A percentile compares a stretch with the other conserved stretches of the same genome.
Evolutionary conservation across 2,888 invertebrate species (phyloP).

Genomic region (Noctua janthe): DNA sequence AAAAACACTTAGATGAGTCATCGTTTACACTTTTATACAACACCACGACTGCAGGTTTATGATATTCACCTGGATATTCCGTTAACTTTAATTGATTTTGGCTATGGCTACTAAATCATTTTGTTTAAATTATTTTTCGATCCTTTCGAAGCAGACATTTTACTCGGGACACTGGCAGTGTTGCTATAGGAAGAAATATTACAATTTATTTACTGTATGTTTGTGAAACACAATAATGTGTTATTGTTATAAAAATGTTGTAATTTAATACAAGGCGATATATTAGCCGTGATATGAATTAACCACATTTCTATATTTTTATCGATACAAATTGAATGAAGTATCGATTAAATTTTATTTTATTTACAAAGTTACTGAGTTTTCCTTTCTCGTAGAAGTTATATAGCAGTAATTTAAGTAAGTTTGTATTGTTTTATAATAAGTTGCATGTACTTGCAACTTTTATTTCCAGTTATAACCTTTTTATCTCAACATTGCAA

Average conservation of each 20-base stretch:
- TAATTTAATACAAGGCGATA: background rate
- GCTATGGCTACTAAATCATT: slow-evolving; percentile 79
- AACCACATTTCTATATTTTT: accelerated
- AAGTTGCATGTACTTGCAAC: background rate
- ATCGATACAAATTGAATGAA: background rate
- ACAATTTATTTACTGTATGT: slow-evolving; percentile 1
- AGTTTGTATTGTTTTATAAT: background rate
- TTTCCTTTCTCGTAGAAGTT: background rate
- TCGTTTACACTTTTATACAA: slow-evolving; percentile 75
- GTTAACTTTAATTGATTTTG: slow-evolving; percentile 76
- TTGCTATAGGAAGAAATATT: slow-evolving; percentile 65
- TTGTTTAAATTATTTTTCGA: slow-evolving; percentile 82
- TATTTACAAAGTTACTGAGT: background rate
- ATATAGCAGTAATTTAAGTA: background rate
- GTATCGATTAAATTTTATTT: background rate
- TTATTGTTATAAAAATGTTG: background rate
- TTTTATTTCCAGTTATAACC: slow-evolving; percentile 9
- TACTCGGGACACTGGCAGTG: slow-evolving; percentile 77
- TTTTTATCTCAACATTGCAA: slow-evolving; percentile 28
- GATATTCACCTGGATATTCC: slow-evolving; percentile 84
- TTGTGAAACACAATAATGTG: background rate
- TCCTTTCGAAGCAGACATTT: slow-evolving; percentile 88
- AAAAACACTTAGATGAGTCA: slow-evolving; percentile 87
- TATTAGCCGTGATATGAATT: background rate
- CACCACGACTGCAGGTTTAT: slow-evolving; percentile 68